Evolutionary conservation across 1,140 invertebrate genomes (phyloP), one percentile per base, ranked within the genome.

Genomic region (Drosophila bocki): DNA sequence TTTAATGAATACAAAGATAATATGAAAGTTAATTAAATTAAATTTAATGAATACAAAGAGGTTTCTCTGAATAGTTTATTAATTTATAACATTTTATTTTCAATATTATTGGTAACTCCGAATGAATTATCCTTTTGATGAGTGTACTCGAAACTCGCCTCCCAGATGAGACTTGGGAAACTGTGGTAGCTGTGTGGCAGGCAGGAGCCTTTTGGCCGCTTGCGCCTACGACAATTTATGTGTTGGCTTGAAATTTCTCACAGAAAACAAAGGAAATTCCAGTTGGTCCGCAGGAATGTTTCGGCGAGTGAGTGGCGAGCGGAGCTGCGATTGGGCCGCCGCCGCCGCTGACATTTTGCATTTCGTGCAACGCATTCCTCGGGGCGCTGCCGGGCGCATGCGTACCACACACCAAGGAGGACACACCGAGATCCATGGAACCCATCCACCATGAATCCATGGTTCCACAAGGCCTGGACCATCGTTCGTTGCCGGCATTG

Each of bases 211-310:
- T 51, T 72, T 48, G 61, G 67, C 64, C 56, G 77, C 70, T 79
- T 80, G 80, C 83, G 84, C 82, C 80, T 91, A 88, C 84, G 72
- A 91, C 83, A 85, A 87, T 83, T 86, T 87, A 91, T 87, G 83
- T 85, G 90, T 91, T 87, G 87, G 74, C 75, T 86, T 63, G 83
- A 91, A 91, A 87, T 87, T 83, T 91, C 87, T 86, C 87, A 87
- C 88, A 84, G 82, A 83, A 91, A 91, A 91, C 90, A 91, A 91
- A 91, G 71, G 85, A 91, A 91, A 91, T 91, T 91, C 90, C 85
- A 83, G 48, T 61, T 69, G 71, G 68, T 60, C 47, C 41, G 47
- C 37, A 57, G 83, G 87, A 85, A 91, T 91, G 82, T 88, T 72
- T 72, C 72, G 86, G 82, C 76, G 82, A 90, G 79, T 75, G 60